Base-by-base conservation (phyloP, 2,888 invertebrate genomes). In the Dicyrtoma fusca region DNA sequence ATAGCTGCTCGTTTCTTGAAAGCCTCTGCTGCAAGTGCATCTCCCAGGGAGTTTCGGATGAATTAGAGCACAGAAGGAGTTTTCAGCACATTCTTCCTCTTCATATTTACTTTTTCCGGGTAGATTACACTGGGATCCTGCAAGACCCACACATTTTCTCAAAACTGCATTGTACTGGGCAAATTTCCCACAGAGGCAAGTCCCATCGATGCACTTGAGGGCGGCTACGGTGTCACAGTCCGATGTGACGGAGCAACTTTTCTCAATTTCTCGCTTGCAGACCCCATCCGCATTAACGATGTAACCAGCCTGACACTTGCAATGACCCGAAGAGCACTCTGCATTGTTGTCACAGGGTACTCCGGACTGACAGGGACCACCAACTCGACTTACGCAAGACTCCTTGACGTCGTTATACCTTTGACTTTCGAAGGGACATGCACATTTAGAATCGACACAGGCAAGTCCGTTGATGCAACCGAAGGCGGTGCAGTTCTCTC, bases 131-230 rank as follows among this genome's bases (percentile, higher is more conserved):
- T 23, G 55, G 1, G 68, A 55, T 23, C 72, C 72, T 17, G 68
- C 68, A 23, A 68, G 19, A 13, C 68, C 72, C 21, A 66, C 0
- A 51, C 72, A 72, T 34, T 68, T 72, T 19, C 66, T 17, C 11
- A 19, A 1, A 1, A 13, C 21, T 1, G 42, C 19, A 59, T 26
- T 34, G 21, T 34, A 72, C 14, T 42, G 1, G 1, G 59, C 13
- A 26, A 68, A 59, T 11, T 34, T 10, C 1, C 45, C 68, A 62
- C 72, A 72, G 11, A 45, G 45, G 42, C 72, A 72, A 13, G 47
- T 23, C 14, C 19, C 23, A 61, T 72, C 62, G 25, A 55, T 25
- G 34, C 72, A 72, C 14, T 49, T 17, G 17, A 72, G 68, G 8
- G 42, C 11, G 5, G 65, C 64, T 4, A 66, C 34, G 42, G 72